Conservation (phyloP, 2,797 vertebrate genomes). For the Phalloptychus januarius region DNA sequence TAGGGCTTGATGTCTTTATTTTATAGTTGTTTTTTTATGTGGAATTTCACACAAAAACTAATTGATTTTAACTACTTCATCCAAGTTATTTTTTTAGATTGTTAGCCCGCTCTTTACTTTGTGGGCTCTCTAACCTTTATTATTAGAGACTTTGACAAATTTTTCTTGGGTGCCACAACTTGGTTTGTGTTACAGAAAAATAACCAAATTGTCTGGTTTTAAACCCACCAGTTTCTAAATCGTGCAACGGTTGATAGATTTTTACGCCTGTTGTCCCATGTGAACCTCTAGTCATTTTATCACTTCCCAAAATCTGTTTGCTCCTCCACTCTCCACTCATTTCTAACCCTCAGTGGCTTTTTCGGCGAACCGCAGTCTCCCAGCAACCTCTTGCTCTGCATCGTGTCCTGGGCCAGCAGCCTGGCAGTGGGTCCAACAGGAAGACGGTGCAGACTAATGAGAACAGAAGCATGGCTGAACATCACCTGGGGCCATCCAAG, state of each 20-base stretch:
- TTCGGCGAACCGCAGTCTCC: conserved; percentile 48
- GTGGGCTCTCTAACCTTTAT: not conserved
- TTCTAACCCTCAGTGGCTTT: conserved; percentile 35
- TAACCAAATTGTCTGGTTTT: not conserved
- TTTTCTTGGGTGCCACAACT: not conserved
- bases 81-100: not conserved
- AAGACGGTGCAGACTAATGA: conserved; percentile 58
- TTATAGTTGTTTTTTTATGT: not conserved
- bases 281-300: not conserved
- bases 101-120: not conserved
- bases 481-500: conserved; percentile 57
- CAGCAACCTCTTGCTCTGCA: conserved; percentile 53
- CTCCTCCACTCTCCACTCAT: not conserved
- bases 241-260: not conserved
- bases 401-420: conserved; percentile 26
- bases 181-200: not conserved
- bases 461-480: conserved; percentile 47
- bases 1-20: not conserved
- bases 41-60: not conserved
- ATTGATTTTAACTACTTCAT: not conserved
- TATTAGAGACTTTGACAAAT: not conserved
- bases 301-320: not conserved
- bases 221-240: not conserved
- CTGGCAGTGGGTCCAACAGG: conserved; percentile 37
- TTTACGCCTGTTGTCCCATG: not conserved